Evolutionary conservation across 2,113 vertebrate species (phyloP).

Genomic region (Coptodon bakossiorum): DNA sequence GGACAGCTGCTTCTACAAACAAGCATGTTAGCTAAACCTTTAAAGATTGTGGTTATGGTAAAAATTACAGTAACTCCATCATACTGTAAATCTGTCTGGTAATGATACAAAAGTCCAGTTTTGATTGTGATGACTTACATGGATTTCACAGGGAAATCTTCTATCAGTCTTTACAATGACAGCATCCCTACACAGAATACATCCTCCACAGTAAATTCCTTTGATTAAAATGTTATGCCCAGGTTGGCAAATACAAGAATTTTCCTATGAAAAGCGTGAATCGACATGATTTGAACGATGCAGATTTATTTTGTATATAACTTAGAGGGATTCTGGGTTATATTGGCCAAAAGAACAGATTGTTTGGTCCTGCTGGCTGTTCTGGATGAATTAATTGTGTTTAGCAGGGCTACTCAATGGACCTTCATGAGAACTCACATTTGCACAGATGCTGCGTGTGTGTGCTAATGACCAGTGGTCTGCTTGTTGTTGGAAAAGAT

Average conservation of each 20-base stretch:
- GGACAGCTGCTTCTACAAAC: not conserved
- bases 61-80: not conserved
- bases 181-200: not conserved
- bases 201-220: not conserved
- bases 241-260: not conserved
- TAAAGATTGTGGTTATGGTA: not conserved
- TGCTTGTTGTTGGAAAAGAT: constrained; percentile 68
- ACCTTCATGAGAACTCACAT: constrained; percentile 57
- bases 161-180: not conserved
- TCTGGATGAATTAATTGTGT: constrained; percentile 50
- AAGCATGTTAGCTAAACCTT: not conserved
- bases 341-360: constrained; percentile 14
- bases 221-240: not conserved
- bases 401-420: constrained; percentile 40
- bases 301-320: not conserved
- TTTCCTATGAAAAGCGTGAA: not conserved
- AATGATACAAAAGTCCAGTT: not conserved
- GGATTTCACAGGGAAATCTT: not conserved
- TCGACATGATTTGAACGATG: not conserved
- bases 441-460: constrained; percentile 65
- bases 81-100: not conserved
- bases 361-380: constrained; percentile 22
- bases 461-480: constrained; percentile 61
- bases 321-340: not conserved
- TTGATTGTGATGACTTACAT: not conserved